Conservation (phyloP, 2,888 invertebrate genomes). For the Nomada lathburiana region DNA sequence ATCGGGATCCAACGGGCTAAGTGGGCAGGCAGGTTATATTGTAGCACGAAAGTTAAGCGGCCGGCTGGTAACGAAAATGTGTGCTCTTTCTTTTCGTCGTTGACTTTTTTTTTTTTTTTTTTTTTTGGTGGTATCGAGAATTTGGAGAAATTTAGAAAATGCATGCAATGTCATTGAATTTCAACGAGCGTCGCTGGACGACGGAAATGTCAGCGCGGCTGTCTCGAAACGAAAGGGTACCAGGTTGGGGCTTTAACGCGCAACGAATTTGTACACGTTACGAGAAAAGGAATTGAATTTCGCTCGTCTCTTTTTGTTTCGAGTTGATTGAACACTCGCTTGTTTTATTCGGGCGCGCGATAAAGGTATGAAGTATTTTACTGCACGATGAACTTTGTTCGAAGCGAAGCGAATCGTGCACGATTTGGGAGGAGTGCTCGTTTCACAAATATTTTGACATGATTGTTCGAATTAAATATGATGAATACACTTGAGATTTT, state of each 20-base stretch:
- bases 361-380: not conserved
- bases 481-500: too few species aligned
- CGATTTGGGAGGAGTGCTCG: too few species aligned
- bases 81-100: conserved; percentile 3
- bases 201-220: not conserved
- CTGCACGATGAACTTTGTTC: not conserved
- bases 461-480: too few species aligned
- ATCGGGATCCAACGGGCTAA: conserved; percentile 50
- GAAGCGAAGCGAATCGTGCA: not conserved
- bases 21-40: conserved; percentile 33
- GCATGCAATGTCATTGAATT: conserved; percentile 3
- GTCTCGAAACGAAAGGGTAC: not conserved
- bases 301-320: too few species aligned
- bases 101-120: not conserved
- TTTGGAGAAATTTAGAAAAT: conserved; percentile 48
- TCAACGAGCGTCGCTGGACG: conserved; percentile 3
- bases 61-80: conserved; percentile 17
- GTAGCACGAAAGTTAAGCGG: conserved; percentile 66
- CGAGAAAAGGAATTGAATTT: not conserved
- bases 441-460: too few species aligned
- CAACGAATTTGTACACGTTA: not conserved
- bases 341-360: too few species aligned
- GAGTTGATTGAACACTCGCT: too few species aligned
- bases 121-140: not conserved
- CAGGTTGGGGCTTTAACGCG: not conserved